Evolutionary conservation across 2,797 vertebrate genomes (phyloP), one percentile per base, ranked within the genome.

Genomic region (Adrianichthys oophorus): DNA sequence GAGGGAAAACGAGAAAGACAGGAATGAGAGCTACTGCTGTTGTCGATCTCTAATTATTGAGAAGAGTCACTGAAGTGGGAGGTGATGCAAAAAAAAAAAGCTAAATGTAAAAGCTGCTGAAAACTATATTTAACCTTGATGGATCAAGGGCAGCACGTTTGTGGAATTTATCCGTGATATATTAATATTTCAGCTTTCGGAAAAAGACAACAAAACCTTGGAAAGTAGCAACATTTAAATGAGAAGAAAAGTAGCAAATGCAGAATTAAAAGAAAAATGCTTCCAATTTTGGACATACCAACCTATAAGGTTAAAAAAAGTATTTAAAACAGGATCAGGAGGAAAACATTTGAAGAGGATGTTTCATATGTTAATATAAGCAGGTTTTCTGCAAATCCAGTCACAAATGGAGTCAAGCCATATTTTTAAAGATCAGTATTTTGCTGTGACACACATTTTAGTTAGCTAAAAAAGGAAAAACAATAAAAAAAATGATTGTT

Each of bases 1-100:
- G 49, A 70, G 66, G 72, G 42, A 69, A 70, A 79, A 59, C 10
- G 56, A 80, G 50, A 65, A 49, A 78, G 56, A 70, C 43, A 59
- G 58, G 15, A 59, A 62, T 58, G 61, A 62, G 59, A 72, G 65
- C 52, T 68, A 65, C 59, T 74, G 70, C 53, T 62, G 53, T 68
- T 68, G 65, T 68, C 44, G 48, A 55, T 71, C 67, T 80, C 62
- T 80, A 77, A 86, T 87, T 74, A 80, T 70, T 56, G 52, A 59
- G 59, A 76, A 68, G 53, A 72, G 64, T 42, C 4, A 43, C 52
- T 14, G 48, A 65, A 46, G 59, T 53, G 17, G 14, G 21, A 19
- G 54, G 56, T 42, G 49, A 75, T 29, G 46, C 47, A 67, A 23
- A 59, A 16, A 64, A 59, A 59, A 65, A n/a, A 21, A 21, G 19